Evolutionary conservation across 2,888 invertebrate species (phyloP).

Genomic region (Andrena bicolor): DNA sequence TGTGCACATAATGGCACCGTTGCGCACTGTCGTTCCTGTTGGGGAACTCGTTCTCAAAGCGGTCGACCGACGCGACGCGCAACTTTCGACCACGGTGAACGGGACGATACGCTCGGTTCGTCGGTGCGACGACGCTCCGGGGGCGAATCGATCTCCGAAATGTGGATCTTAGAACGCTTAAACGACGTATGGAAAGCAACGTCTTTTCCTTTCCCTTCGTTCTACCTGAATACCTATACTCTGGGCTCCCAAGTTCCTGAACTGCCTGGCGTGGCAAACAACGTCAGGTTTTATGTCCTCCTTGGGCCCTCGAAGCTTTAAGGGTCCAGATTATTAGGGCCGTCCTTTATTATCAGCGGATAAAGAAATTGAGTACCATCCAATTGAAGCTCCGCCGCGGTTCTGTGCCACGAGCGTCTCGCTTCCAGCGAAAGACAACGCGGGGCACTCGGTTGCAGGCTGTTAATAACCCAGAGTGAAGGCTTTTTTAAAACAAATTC

Average conservation of each 20-base stretch:
- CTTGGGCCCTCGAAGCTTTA: background rate
- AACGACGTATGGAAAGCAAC: background rate
- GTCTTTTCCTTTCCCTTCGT: background rate
- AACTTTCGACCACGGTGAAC: conserved; percentile 28
- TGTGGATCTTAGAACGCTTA: background rate
- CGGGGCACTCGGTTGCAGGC: conserved; percentile 20
- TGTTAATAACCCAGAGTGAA: conserved; percentile 57
- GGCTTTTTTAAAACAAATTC: conserved; percentile 46
- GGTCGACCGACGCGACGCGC: conserved; percentile 17
- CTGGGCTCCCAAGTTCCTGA: background rate
- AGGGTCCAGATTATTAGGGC: too few relatives aligned
- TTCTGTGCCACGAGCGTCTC: background rate
- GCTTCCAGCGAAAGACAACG: conserved; percentile 25
- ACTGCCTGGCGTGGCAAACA: background rate
- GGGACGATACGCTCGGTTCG: conserved; percentile 13
- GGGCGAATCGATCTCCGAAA: conserved; percentile 20
- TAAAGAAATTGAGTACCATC: too few relatives aligned
- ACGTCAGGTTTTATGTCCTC: background rate
- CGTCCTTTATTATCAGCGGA: too few relatives aligned
- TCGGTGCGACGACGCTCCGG: conserved; percentile 11
- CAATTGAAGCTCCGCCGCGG: too few relatives aligned
- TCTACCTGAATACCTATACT: background rate
- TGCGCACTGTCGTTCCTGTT: conserved; percentile 54
- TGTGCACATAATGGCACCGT: conserved; percentile 64
- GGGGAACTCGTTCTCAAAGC: conserved; percentile 35